A percentile compares a stretch with the other conserved stretches of the same genome.
Evolutionary conservation across 2,888 invertebrate genomes (phyloP).

Genomic region (Rhaphigaster nebulosa): DNA sequence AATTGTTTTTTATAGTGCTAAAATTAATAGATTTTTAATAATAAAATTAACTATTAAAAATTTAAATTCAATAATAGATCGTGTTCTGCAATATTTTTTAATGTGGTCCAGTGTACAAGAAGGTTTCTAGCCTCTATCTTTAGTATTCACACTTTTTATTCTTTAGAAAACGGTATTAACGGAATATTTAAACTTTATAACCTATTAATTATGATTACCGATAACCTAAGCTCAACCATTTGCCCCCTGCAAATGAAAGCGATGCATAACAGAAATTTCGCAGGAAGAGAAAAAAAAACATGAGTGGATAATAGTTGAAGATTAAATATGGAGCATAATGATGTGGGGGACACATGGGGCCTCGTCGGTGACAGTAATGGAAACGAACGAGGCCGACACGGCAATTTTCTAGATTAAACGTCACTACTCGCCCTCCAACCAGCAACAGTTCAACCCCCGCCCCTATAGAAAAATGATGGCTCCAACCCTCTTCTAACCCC

Average conservation of each 20-base stretch:
- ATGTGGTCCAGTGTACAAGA: not conserved
- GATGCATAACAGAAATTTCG: not conserved
- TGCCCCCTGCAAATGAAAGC: not conserved
- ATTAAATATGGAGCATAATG: conserved; percentile 59
- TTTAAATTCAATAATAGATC: no score
- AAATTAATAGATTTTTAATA: no score
- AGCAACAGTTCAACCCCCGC: conserved; percentile 53
- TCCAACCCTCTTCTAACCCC: conserved; percentile 15
- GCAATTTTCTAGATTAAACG: conserved; percentile 79
- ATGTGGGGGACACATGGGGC: conserved; percentile 65
- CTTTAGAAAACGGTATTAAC: not conserved
- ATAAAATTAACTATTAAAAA: no score
- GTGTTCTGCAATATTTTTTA: not conserved
- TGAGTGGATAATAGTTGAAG: conserved; percentile 51
- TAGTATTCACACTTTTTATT: not conserved
- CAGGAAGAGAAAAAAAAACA: not conserved
- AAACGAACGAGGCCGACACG: conserved; percentile 74
- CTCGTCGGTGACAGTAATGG: conserved; percentile 73
- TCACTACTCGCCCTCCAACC: conserved; percentile 67
- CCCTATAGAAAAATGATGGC: conserved; percentile 55
- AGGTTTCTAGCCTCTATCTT: not conserved
- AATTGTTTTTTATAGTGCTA: no score
- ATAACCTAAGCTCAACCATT: not conserved
- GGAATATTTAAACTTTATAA: not conserved
- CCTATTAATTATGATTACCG: not conserved